phyloP scores from a whole-genome alignment of 2,797 vertebrate genomes.

The Sebastes glaucus region DNA sequence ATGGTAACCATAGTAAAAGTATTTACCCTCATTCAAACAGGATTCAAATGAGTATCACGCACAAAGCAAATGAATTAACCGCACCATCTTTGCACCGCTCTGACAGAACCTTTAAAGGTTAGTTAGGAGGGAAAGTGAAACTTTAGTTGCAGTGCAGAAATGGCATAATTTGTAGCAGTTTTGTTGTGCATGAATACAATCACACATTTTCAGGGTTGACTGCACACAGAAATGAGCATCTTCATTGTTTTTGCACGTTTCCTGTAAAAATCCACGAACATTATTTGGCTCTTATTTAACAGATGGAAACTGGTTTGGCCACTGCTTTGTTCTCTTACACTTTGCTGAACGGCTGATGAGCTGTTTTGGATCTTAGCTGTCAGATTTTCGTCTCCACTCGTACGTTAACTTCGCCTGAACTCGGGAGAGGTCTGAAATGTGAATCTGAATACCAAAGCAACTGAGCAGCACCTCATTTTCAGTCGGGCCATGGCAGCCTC shows the following conservation, averaged over 20 bases:
- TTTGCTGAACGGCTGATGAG: conserved; percentile 35
- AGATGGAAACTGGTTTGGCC: conserved; percentile 18
- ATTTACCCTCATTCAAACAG: conserved; percentile 67
- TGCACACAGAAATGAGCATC: conserved; percentile 27
- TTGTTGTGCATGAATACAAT: conserved; percentile 19
- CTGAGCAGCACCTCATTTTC: conserved; percentile 59
- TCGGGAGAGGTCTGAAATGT: conserved; percentile 49
- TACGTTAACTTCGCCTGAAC: conserved; percentile 46
- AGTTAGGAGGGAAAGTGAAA: conserved; percentile 28
- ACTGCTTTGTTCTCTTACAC: conserved; percentile 31
- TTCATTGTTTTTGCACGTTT: conserved; percentile 21
- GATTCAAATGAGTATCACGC: conserved; percentile 63
- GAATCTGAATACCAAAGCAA: conserved; percentile 52
- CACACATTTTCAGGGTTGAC: conserved; percentile 44
- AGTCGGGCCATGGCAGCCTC: conserved; percentile 48
- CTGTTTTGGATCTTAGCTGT: conserved; percentile 49
- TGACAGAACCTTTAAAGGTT: conserved; percentile 27
- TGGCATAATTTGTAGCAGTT: conserved; percentile 2
- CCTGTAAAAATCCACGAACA: conserved; percentile 29
- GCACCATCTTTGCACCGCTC: conserved; percentile 12
- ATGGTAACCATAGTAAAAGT: conserved; percentile 67
- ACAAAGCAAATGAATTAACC: conserved; percentile 43
- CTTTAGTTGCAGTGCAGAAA: neutral
- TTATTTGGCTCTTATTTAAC: conserved; percentile 21
- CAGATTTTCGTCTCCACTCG: conserved; percentile 25